Evolutionary conservation across 2,888 invertebrate species (phyloP).

Genomic region (Nephrotoma appendiculata): DNA sequence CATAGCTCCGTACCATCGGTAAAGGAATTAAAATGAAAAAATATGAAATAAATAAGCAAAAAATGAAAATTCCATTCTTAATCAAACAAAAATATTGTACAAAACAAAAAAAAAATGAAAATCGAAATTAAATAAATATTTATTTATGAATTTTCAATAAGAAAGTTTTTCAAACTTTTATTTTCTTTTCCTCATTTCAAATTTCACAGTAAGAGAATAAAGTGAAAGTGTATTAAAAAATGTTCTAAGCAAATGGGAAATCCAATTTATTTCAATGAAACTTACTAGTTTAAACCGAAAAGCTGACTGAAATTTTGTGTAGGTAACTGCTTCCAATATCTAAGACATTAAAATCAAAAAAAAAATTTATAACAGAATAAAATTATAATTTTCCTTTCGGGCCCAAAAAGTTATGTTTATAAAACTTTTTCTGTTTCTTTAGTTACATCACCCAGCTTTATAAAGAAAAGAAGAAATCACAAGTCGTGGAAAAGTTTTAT

Average conservation of each 20-base stretch:
- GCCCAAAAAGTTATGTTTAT: not conserved
- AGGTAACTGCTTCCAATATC: not conserved
- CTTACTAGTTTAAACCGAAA: not conserved
- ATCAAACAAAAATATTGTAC: not conserved
- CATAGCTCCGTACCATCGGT: not conserved
- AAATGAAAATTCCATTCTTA: not conserved
- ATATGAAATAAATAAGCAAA: not conserved
- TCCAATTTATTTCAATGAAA: not conserved
- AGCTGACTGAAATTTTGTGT: not conserved
- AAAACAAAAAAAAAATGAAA: not conserved
- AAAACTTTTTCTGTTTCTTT: not conserved
- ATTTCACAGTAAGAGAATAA: not conserved
- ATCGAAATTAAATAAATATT: not conserved
- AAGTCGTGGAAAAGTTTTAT: not conserved
- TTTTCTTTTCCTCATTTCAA: not conserved
- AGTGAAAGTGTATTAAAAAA: not conserved
- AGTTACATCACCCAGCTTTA: not conserved
- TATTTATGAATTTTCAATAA: not conserved
- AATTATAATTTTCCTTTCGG: too few species aligned
- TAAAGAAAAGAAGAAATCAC: too few species aligned
- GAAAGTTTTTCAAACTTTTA: not conserved
- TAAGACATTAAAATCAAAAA: not conserved
- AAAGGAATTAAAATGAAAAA: not conserved
- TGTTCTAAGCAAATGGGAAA: not conserved
- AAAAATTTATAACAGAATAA: not conserved